phyloP scores from a whole-genome alignment of 2,113 vertebrate species.

The Puntigrus tetrazona region DNA sequence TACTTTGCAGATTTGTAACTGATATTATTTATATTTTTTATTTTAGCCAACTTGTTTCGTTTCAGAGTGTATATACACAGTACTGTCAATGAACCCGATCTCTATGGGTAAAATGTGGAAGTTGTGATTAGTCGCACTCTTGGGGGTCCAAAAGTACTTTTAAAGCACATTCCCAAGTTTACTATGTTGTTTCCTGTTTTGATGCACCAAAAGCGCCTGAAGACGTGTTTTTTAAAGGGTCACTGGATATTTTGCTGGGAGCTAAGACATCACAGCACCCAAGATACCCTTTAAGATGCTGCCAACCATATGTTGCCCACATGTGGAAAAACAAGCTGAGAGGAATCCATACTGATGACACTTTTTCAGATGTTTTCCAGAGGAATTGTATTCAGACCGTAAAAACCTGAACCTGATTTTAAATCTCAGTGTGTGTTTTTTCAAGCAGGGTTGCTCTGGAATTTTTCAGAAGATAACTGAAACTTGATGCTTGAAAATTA shows the following conservation, averaged over 20 bases:
- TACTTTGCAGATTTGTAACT: slow-evolving; percentile 11
- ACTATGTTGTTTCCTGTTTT: slow-evolving; percentile 46
- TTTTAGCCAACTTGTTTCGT: not conserved
- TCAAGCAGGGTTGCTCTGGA: slow-evolving; percentile 16
- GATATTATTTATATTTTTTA: not conserved
- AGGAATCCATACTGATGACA: slow-evolving; percentile 37
- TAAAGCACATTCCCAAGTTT: slow-evolving; percentile 39
- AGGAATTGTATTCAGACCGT: slow-evolving; percentile 4
- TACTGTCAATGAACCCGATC: slow-evolving; percentile 4
- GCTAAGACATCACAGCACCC: slow-evolving; percentile 11
- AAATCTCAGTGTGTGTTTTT: not conserved
- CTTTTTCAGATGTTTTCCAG: slow-evolving; percentile 30
- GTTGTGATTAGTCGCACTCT: not conserved
- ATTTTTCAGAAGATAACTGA: not conserved
- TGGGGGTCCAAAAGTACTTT: slow-evolving; percentile 21
- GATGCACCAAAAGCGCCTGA: slow-evolving; percentile 9
- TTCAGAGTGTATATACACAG: not conserved
- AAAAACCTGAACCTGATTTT: slow-evolving; percentile 46
- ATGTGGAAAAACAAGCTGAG: slow-evolving; percentile 34
- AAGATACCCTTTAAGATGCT: slow-evolving; percentile 23
- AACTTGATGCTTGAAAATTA: not conserved
- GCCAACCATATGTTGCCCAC: slow-evolving; percentile 46
- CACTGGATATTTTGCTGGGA: not conserved
- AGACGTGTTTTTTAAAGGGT: slow-evolving; percentile 28
- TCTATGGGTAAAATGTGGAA: not conserved